Evolutionary conservation across 37 sponge, comb jelly and placozoan species (phyloP).

Genomic region (Theonella swinhoei): DNA sequence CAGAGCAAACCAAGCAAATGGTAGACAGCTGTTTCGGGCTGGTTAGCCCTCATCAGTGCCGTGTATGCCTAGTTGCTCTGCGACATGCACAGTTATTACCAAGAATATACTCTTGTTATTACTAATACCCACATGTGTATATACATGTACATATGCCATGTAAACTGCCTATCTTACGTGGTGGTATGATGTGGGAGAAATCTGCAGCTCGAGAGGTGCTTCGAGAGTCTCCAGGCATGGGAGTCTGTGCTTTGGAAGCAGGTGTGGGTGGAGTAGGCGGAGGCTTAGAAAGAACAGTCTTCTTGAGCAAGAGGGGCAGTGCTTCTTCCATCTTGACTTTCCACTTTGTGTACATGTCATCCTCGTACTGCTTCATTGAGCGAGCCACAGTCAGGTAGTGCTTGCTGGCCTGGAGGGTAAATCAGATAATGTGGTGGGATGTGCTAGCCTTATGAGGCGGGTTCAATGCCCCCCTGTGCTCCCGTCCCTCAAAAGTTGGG

Average conservation of each 20-base stretch:
- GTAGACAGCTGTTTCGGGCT: no score
- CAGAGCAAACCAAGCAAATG: no score
- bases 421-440: not conserved
- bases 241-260: not conserved
- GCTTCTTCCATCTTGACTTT: constrained; percentile 62
- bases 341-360: constrained; percentile 83
- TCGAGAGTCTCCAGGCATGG: constrained; percentile 14
- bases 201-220: constrained; percentile 15
- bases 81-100: no score
- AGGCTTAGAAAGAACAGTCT: constrained; percentile 77
- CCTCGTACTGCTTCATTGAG: constrained; percentile 94
- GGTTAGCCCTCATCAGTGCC: no score
- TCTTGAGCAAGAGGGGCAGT: constrained; percentile 85
- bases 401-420: constrained; percentile 67
- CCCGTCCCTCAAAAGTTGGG: no score
- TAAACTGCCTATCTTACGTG: constrained; percentile 40
- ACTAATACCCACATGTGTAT: no score
- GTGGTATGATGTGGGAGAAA: constrained; percentile 14
- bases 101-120: no score
- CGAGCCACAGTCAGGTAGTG: constrained; percentile 94
- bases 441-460: no score
- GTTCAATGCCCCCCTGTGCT: no score
- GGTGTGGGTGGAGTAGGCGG: constrained; percentile 7
- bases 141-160: no score
- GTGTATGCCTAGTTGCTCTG: no score